Percentiles rank a stretch among this genome's conserved stretches.
Conservation (phyloP, 2,888 invertebrate genomes). For the Stenichneumon culpator region DNA sequence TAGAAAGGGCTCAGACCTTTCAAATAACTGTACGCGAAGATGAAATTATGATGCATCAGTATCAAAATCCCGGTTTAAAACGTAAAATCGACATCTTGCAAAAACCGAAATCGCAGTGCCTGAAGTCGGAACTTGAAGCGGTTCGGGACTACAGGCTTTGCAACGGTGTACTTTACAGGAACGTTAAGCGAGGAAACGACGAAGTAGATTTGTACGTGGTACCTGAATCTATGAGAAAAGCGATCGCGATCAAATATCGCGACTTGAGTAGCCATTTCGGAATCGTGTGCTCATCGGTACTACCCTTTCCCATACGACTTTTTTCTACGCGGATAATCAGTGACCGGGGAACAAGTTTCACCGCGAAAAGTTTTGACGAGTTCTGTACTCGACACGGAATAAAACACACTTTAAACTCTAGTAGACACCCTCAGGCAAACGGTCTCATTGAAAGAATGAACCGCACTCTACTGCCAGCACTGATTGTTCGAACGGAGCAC, state of each 20-base stretch:
- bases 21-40: conserved; percentile 42
- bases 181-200: conserved; percentile 7
- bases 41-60: conserved; percentile 25
- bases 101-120: background rate
- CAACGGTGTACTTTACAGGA: conserved; percentile 29
- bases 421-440: conserved; percentile 66
- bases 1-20: conserved; percentile 45
- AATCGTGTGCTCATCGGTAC: no score
- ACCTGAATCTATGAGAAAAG: conserved; percentile 57
- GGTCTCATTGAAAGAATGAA: conserved; percentile 63
- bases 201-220: conserved; percentile 51
- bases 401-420: conserved; percentile 58
- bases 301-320: no score
- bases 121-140: conserved; percentile 26
- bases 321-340: no score
- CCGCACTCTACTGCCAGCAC: conserved; percentile 53
- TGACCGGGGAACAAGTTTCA: conserved; percentile 65
- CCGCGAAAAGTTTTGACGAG: conserved; percentile 28
- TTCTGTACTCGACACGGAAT: conserved; percentile 47
- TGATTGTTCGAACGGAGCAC: conserved; percentile 44
- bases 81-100: conserved; percentile 22
- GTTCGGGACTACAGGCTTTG: conserved; percentile 34
- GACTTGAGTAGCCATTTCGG: conserved; percentile 50
- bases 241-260: conserved; percentile 58
- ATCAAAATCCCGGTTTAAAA: background rate